Conservation (phyloP, 2,797 vertebrate species). For the Epinephelus malabaricus region DNA sequence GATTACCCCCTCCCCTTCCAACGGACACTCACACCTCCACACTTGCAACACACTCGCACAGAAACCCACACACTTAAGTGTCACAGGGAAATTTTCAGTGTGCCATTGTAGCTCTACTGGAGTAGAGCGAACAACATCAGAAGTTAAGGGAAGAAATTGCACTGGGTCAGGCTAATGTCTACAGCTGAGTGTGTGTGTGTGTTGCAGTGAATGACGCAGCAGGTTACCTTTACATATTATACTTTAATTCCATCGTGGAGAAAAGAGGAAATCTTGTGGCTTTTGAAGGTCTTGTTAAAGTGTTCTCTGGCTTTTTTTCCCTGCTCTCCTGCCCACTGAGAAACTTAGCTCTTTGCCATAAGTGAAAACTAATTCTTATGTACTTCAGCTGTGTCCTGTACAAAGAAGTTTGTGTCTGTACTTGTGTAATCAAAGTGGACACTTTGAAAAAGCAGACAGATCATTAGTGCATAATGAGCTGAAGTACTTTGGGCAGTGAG, state of each 20-base stretch:
- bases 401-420: conserved; percentile 60
- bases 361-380: conserved; percentile 44
- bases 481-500: conserved; percentile 70
- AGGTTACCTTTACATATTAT: conserved; percentile 54
- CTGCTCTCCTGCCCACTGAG: conserved; percentile 40
- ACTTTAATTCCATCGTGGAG: conserved; percentile 34
- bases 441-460: conserved; percentile 65
- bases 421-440: conserved; percentile 68
- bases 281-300: conserved; percentile 59
- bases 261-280: conserved; percentile 31
- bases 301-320: conserved; percentile 45
- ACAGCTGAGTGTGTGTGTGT: conserved; percentile 22
- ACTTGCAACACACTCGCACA: conserved; percentile 47
- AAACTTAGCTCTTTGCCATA: conserved; percentile 33
- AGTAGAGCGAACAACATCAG: conserved; percentile 72
- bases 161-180: conserved; percentile 72
- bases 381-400: conserved; percentile 49
- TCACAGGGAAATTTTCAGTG: conserved; percentile 70
- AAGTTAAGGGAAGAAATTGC: conserved; percentile 69
- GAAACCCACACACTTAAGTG: conserved; percentile 70
- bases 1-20: conserved; percentile 80
- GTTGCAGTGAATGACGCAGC: conserved; percentile 22
- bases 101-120: conserved; percentile 75
- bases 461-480: conserved; percentile 77
- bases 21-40: conserved; percentile 73